Evolutionary conservation across 2,888 invertebrate genomes (phyloP).

Genomic region (Chrysolina oricalcia): DNA sequence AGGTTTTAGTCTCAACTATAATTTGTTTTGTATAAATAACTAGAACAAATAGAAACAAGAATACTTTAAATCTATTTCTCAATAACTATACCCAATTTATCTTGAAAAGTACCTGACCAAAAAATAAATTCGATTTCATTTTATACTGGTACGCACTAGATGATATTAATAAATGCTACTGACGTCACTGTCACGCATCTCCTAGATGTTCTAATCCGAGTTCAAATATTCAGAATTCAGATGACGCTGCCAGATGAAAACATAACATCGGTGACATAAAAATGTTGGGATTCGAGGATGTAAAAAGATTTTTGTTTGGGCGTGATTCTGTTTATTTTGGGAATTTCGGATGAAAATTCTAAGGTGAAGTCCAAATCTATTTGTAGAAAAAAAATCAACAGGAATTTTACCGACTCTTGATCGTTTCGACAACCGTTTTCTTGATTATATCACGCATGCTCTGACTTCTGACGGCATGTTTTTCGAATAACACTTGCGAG

Average conservation of each 20-base stretch:
- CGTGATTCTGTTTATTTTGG: constrained; percentile 23
- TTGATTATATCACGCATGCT: background rate
- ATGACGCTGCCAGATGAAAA: constrained; percentile 5
- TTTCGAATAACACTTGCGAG: background rate
- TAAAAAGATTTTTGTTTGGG: constrained; percentile 13
- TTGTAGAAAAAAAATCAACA: constrained; percentile 8
- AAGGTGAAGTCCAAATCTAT: constrained; percentile 18
- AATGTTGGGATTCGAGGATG: constrained; percentile 9
- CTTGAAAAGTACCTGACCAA: background rate
- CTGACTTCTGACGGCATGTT: background rate
- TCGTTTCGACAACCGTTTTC: background rate
- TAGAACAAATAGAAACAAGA: too few relatives aligned
- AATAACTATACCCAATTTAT: background rate
- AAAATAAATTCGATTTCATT: background rate
- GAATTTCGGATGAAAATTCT: constrained; percentile 21
- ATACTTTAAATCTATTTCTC: too few relatives aligned
- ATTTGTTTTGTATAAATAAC: too few relatives aligned
- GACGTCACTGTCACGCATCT: constrained; percentile 30
- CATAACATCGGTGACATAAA: constrained; percentile 16
- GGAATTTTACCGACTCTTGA: background rate
- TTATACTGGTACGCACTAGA: background rate
- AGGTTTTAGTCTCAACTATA: too few relatives aligned
- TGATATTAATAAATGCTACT: constrained; percentile 26
- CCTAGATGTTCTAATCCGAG: constrained; percentile 16
- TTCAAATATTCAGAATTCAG: constrained; percentile 9